Evolutionary conservation across 2,888 invertebrate genomes (phyloP).

Genomic region (Zygogramma bicolorata): DNA sequence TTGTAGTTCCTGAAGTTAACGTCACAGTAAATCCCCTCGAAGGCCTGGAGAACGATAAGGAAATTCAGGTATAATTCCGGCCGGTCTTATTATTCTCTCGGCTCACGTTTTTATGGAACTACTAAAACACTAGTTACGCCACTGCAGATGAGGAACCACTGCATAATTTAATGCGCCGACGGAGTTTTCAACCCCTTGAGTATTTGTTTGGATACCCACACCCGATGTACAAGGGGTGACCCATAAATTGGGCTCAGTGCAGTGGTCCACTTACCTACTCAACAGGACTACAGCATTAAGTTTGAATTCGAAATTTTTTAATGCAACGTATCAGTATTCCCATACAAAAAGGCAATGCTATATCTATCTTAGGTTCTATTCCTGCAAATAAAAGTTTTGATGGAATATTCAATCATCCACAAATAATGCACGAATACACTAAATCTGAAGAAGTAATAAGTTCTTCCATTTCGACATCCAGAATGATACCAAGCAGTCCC

Average conservation of each 20-base stretch:
- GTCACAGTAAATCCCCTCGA: neutral
- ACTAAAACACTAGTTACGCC: conserved; percentile 8
- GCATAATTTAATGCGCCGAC: conserved; percentile 13
- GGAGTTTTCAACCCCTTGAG: neutral
- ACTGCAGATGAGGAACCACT: conserved; percentile 11
- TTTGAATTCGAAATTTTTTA: too few species aligned
- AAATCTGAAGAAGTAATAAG: too few species aligned
- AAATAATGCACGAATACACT: too few species aligned
- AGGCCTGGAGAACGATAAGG: neutral
- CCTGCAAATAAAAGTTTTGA: too few species aligned
- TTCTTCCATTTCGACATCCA: too few species aligned
- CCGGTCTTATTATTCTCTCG: neutral
- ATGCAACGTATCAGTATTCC: too few species aligned
- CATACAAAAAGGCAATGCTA: too few species aligned
- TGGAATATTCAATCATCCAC: too few species aligned
- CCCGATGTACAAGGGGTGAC: neutral
- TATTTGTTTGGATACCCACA: neutral
- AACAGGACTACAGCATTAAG: too few species aligned
- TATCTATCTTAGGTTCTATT: too few species aligned
- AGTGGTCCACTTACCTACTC: neutral
- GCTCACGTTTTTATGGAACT: conserved; percentile 16
- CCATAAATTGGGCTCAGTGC: neutral
- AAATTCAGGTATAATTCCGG: neutral
- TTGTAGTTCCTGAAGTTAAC: neutral
- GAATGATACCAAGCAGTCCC: too few species aligned